Base-by-base conservation (phyloP, 2,888 invertebrate genomes). In the Labia minor region DNA sequence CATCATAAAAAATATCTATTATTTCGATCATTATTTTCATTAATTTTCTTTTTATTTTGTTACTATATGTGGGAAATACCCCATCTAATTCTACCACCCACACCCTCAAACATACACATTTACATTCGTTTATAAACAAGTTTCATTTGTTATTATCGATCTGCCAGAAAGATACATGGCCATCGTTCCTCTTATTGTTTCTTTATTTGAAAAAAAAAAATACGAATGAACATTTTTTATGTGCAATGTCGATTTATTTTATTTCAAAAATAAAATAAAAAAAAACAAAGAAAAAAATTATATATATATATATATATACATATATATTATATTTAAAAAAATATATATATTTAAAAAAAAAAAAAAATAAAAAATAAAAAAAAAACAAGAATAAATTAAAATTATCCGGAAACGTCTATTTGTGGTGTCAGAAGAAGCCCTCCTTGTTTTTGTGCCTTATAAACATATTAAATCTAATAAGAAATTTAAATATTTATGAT, bases 51-150 rank as follows among this genome's bases (percentile, higher is more conserved):
- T 63, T 37, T 33, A 62, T 19, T 49, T 63, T 19, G 70, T 67
- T 70, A 64, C 67, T 66, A 64, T 63, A 68, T 66, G 62, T 64
- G 33, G 63, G 33, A 49, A 49, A 49, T 14, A 49, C 14, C n/a
- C 14, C 49, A 10, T 49, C n/a, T 2, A 11, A 49, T n/a, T 49
- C 49, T n/a, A 16, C 49, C 4, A 3, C 16, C 49, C 49, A 49
- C 49, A 10, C 33, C 49, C 49, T n/a, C 49, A 49, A 11, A 14
- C 49, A 49, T 49, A 49, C 49, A 49, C 49, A 49, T 49, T 49
- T 3, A 16, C 16, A 49, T 49, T 49, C 49, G 49, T 49, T 49
- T 16, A 16, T 49, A 49, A 49, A 49, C 14, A 49, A 49, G 16
- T 2, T 14, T 49, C 49, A 33, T 33, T 33, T 49, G 49, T 49